Conservation (phyloP, 2,113 vertebrate genomes). For the Pygoscelis antarcticus region DNA sequence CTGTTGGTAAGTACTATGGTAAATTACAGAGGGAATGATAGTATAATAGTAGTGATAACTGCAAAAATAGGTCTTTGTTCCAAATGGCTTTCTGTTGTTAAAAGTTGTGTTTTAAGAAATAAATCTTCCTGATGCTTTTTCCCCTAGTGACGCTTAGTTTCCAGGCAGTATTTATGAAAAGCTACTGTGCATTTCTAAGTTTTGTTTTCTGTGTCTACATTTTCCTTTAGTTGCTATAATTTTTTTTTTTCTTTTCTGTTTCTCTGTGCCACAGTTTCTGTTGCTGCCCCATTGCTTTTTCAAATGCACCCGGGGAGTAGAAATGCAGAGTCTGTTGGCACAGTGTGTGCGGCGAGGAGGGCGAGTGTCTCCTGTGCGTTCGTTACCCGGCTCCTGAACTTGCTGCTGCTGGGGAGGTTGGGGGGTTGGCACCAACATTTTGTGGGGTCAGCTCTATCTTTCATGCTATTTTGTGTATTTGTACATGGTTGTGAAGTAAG, state of each 20-base stretch:
- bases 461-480: neutral
- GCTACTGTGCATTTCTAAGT: neutral
- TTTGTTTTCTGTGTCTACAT: neutral
- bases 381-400: neutral
- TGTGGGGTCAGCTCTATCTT: neutral
- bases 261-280: neutral
- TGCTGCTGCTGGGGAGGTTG: neutral
- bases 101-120: constrained; percentile 30
- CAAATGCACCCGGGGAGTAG: neutral
- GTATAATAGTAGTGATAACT: constrained; percentile 13
- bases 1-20: neutral
- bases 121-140: constrained; percentile 17
- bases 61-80: constrained; percentile 9
- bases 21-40: neutral
- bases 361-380: neutral
- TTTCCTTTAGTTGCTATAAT: neutral
- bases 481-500: neutral
- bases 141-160: neutral
- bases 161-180: constrained; percentile 22
- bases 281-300: neutral
- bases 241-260: neutral
- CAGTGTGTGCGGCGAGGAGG: neutral
- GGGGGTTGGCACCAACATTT: neutral
- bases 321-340: neutral
- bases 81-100: constrained; percentile 23